Conservation (phyloP, 1,140 invertebrate genomes). For the Sycobia sp. region DNA sequence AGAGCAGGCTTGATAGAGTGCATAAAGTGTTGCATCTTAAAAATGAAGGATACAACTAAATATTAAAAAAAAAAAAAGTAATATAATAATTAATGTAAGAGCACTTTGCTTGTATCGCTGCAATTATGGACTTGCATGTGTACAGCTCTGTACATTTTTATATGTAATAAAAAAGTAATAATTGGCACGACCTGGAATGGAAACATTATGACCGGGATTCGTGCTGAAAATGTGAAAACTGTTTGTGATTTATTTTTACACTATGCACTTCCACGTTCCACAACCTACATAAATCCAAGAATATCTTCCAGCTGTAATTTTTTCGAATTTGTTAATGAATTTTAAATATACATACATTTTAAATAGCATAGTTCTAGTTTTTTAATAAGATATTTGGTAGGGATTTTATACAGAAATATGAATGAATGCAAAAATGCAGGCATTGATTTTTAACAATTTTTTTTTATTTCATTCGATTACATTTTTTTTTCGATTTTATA, state of each 20-base stretch:
- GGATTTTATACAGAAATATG: too few species aligned
- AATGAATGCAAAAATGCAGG: too few species aligned
- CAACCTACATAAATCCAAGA: too few species aligned
- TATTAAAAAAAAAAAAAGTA: slow-evolving; percentile 49
- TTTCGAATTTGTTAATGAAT: too few species aligned
- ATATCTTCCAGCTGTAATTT: too few species aligned
- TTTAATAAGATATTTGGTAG: too few species aligned
- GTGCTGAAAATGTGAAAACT: too few species aligned
- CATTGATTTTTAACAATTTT: too few species aligned
- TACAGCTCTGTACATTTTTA: slow-evolving; percentile 57
- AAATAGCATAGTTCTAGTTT: too few species aligned
- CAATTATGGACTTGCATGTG: slow-evolving; percentile 54
- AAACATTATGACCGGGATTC: slow-evolving; percentile 5
- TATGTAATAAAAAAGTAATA: slow-evolving; percentile 48
- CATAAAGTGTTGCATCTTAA: slow-evolving; percentile 42
- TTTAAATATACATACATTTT: too few species aligned
- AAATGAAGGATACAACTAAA: slow-evolving; percentile 44
- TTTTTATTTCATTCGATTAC: too few species aligned
- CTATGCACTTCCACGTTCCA: background rate
- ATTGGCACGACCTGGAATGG: slow-evolving; percentile 14
- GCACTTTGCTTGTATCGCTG: slow-evolving; percentile 55
- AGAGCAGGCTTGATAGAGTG: slow-evolving; percentile 44
- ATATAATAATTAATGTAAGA: slow-evolving; percentile 50
- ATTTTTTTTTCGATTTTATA: too few species aligned
- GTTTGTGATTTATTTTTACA: slow-evolving; percentile 21